Evolutionary conservation across 2,797 vertebrate species (phyloP), one percentile per base, ranked within the genome.

Genomic region (Columba guinea): DNA sequence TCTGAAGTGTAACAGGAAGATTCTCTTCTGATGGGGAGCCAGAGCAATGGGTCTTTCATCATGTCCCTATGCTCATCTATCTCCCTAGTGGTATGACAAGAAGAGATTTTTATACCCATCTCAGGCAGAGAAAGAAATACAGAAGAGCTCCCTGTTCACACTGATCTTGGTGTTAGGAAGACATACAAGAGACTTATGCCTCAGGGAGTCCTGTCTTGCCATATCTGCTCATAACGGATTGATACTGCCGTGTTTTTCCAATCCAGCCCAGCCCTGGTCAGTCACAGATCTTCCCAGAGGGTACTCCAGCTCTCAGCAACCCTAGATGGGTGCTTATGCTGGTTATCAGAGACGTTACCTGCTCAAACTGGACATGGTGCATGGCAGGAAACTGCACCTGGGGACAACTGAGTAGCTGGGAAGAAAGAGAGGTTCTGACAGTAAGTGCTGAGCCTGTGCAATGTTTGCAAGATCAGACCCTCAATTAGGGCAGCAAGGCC

Each of bases 141-240:
- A 32, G 53, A 65, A 41, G 18, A 19, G 10, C 23, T 53, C 1
- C 13, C 14, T 32, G 4, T 83, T 23, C 8, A 20, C 0, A 2
- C 12, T 1, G 5, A 0, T 46, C 28, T 59, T 1, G 0, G 20
- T 1, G 1, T 13, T 7, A 13, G 26, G 26, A 77, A 56, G 24
- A 41, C 3, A 55, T 34, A 12, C n/a, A 11, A 60, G 17, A 23
- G 7, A 60, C 18, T 30, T 41, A n/a, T 4, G 70, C 10, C n/a
- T 9, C 21, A 68, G 21, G 48, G 5, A 41, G 3, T 23, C 17
- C 52, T 64, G 17, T 59, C 84, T 70, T 84, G 39, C 14, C 27
- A 2, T 48, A 52, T 48, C 21, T 93, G 19, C 23, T 71, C 44
- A 35, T 1, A 5, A 37, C 10, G 5, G 8, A 11, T 21, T 0